Conservation (phyloP, 1,140 invertebrate species). For the Idris sp. region DNA sequence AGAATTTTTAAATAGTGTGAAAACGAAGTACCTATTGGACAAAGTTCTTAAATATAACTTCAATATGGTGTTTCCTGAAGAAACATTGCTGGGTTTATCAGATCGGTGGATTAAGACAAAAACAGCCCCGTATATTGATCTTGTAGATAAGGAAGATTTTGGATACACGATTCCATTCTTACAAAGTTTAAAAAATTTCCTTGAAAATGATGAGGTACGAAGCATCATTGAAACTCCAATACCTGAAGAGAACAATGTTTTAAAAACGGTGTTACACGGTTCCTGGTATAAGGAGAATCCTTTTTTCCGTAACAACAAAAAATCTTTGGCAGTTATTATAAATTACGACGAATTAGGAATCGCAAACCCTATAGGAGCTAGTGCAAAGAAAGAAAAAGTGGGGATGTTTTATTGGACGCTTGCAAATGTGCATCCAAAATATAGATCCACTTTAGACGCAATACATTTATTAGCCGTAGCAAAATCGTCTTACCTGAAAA, state of each 20-base stretch:
- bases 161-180: slow-evolving; percentile 2
- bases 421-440: slow-evolving; percentile 33
- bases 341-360: slow-evolving; percentile 52
- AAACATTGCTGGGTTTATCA: background rate
- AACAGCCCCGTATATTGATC: background rate
- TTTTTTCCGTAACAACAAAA: slow-evolving; percentile 41
- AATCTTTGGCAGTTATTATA: slow-evolving; percentile 42
- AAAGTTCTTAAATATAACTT: slow-evolving; percentile 2
- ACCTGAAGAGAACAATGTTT: background rate
- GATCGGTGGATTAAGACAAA: background rate
- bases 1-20: too few relatives aligned
- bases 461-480: background rate
- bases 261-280: slow-evolving; percentile 42
- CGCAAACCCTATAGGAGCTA: slow-evolving; percentile 27
- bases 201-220: slow-evolving; percentile 6
- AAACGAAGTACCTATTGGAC: slow-evolving; percentile 1
- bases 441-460: background rate
- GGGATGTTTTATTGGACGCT: slow-evolving; percentile 55
- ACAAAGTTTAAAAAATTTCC: background rate
- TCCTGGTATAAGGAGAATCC: slow-evolving; percentile 36
- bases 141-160: background rate
- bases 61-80: slow-evolving; percentile 1
- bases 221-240: background rate
- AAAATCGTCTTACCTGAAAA: slow-evolving; percentile 3
- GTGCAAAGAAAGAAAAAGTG: slow-evolving; percentile 33